phyloP scores from a whole-genome alignment of 2,113 vertebrate species.

The Pelecanoides urinatrix region DNA sequence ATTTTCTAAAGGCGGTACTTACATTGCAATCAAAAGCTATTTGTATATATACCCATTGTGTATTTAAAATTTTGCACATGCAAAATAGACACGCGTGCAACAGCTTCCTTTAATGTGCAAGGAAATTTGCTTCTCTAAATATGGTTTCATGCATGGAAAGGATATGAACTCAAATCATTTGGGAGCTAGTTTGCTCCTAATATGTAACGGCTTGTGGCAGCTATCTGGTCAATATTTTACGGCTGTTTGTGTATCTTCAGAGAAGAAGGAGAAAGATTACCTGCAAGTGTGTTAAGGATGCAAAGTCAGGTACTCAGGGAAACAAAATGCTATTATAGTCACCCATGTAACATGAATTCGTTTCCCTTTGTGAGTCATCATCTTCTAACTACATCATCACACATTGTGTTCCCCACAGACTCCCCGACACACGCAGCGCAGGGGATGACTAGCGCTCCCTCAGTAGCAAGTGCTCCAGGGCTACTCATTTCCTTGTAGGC shows the following conservation, averaged over 20 bases:
- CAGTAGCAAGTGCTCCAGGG: neutral
- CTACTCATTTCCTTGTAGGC: neutral
- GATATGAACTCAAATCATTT: neutral
- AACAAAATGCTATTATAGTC: neutral
- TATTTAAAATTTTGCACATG: neutral
- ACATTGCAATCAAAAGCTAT: neutral
- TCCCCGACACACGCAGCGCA: neutral
- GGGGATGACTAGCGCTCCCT: neutral
- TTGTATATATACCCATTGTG: neutral
- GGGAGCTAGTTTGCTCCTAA: neutral
- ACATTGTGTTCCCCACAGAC: neutral
- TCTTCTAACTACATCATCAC: neutral
- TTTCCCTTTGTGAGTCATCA: neutral
- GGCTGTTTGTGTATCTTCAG: neutral
- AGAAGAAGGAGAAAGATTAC: neutral
- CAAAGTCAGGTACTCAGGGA: neutral
- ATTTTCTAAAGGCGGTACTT: conserved; percentile 7
- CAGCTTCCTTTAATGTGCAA: neutral
- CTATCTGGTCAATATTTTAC: neutral
- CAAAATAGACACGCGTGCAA: neutral
- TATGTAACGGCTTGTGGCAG: neutral
- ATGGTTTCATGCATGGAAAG: neutral
- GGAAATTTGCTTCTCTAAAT: neutral
- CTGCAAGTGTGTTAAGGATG: neutral
- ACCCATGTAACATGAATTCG: neutral